These are phyloP conservation scores for Melanerpes aurifrons DNA, from an alignment of 2,113 vertebrate species.

Conservation along the genomic window DNA sequence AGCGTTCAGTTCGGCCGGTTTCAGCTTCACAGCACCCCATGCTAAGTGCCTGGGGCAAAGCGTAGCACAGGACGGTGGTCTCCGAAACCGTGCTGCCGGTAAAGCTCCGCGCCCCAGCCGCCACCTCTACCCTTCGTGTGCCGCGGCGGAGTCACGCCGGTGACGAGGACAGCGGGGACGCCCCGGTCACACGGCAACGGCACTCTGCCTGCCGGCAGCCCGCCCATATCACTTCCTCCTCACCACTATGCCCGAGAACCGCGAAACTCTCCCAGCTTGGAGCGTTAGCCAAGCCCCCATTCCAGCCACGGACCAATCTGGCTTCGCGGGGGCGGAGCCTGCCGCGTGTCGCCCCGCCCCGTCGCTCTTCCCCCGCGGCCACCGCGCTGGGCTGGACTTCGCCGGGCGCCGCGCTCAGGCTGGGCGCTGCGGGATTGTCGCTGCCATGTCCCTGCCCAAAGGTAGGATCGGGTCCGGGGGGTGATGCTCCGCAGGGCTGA, in stretches of 20 bases:
- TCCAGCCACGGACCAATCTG: not conserved
- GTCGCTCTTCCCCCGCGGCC: not conserved
- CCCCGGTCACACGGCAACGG: rapidly evolving
- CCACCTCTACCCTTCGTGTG: not conserved
- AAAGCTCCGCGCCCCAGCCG: not conserved
- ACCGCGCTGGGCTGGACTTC: not conserved
- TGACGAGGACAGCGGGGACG: not conserved
- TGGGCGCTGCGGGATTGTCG: not conserved
- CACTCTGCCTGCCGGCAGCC: not conserved
- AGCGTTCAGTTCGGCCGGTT: not conserved
- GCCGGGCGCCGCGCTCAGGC: not conserved
- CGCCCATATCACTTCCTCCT: not conserved
- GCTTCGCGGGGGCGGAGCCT: not conserved
- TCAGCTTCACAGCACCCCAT: not conserved
- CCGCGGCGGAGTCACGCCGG: not conserved
- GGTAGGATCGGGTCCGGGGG: not conserved
- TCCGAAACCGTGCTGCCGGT: not conserved
- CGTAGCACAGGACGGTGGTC: rapidly evolving
- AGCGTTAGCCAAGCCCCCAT: not conserved
- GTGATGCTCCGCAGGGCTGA: not conserved
- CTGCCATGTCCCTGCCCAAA: conserved; percentile 44
- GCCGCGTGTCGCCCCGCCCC: not conserved
- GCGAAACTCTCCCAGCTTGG: not conserved
- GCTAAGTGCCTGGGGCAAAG: not conserved
- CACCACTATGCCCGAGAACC: not conserved